These are phyloP conservation scores for Corythoichthys haematopterus DNA, from an alignment of 2,113 vertebrate genomes.

Conservation along the genomic window DNA sequence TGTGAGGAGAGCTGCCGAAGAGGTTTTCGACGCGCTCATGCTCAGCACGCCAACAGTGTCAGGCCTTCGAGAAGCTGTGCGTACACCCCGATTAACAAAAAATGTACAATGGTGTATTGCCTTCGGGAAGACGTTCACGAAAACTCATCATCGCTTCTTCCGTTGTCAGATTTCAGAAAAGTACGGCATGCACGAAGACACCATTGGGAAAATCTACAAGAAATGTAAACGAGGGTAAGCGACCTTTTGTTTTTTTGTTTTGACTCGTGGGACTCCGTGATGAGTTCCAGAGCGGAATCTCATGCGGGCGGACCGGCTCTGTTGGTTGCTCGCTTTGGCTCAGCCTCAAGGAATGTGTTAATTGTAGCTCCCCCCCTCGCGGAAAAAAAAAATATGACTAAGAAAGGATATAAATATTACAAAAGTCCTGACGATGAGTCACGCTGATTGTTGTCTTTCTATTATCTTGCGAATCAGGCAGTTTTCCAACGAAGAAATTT, in stretches of 20 bases:
- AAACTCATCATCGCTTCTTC: constrained; percentile 6
- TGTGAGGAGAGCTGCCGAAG: constrained; percentile 82
- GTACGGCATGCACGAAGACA: constrained; percentile 88
- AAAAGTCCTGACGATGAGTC: constrained; percentile 53
- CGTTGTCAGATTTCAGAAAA: constrained; percentile 92
- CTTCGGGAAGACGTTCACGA: neutral
- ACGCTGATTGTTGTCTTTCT: constrained; percentile 46
- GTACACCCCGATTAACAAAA: constrained; percentile 34
- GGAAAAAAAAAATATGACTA: constrained; percentile 38
- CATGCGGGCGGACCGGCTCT: constrained; percentile 58
- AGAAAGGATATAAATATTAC: constrained; percentile 46
- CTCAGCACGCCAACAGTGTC: constrained; percentile 86
- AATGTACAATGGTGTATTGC: neutral
- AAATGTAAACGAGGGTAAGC: constrained; percentile 98
- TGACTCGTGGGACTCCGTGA: constrained; percentile 9
- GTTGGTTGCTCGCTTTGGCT: constrained; percentile 41
- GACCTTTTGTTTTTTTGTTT: neutral
- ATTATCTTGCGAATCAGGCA: constrained; percentile 44
- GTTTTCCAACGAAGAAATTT: constrained; percentile 24
- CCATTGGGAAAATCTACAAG: constrained; percentile 96
- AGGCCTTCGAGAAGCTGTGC: constrained; percentile 89
- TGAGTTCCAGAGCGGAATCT: constrained; percentile 42
- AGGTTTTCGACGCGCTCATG: constrained; percentile 97
- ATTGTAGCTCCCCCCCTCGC: constrained; percentile 43
- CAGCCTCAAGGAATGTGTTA: constrained; percentile 54